A percentile compares a stretch with the other conserved stretches of the same genome.
Evolutionary conservation across 2,113 vertebrate genomes (phyloP).

Genomic region (Coreoperca whiteheadi): DNA sequence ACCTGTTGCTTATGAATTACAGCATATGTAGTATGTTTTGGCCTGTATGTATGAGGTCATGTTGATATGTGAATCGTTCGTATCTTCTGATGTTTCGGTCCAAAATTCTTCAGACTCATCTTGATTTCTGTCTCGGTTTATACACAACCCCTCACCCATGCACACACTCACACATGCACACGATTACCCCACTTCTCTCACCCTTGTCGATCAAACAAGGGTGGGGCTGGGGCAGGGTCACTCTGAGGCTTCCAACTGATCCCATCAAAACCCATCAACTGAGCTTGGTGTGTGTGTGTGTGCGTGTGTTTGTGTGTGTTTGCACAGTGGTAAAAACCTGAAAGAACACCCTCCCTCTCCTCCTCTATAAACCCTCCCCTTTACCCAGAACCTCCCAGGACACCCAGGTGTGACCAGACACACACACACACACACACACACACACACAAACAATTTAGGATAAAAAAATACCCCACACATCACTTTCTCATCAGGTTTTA

Average conservation of each 20-base stretch:
- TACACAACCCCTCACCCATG: neutral
- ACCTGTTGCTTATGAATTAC: neutral
- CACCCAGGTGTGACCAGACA: conserved; percentile 70
- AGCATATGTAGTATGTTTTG: neutral
- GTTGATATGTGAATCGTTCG: neutral
- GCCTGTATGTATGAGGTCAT: neutral
- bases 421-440: conserved; percentile 27
- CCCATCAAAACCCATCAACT: conserved; percentile 84
- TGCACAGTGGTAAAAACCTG: conserved; percentile 83
- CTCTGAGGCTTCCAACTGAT: conserved; percentile 77
- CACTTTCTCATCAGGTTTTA: neutral
- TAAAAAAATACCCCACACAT: neutral
- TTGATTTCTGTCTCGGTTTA: neutral
- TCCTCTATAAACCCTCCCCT: conserved; percentile 64
- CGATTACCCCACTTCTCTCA: conserved; percentile 50
- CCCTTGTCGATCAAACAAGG: conserved; percentile 77
- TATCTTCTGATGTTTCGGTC: neutral
- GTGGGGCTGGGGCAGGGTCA: conserved; percentile 76
- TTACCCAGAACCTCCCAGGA: conserved; percentile 59
- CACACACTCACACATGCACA: conserved; percentile 13
- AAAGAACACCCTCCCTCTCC: conserved; percentile 55
- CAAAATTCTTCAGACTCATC: neutral
- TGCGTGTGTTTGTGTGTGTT: conserved; percentile 69
- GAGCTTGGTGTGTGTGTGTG: conserved; percentile 51
- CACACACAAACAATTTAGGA: neutral